These are phyloP conservation scores for Neomorphus geoffroyi DNA, from an alignment of 2,797 vertebrate species.

Conservation along the genomic window DNA sequence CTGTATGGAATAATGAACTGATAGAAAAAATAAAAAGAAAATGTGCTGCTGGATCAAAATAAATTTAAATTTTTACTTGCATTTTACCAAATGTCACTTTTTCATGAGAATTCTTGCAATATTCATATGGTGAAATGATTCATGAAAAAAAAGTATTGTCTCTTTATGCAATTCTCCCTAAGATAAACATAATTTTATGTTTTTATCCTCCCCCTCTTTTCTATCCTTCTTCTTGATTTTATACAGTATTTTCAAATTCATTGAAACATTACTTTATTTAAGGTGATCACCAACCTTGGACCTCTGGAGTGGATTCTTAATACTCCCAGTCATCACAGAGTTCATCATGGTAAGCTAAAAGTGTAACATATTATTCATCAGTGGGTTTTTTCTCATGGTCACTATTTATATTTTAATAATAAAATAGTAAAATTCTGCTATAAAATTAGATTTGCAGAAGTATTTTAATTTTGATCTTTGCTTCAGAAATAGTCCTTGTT, in stretches of 20 bases:
- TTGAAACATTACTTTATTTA: conserved; percentile 1
- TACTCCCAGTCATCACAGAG: conserved; percentile 93
- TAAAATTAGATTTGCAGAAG: not conserved
- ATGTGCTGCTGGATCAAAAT: not conserved
- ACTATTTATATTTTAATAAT: not conserved
- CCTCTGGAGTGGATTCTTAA: conserved; percentile 92
- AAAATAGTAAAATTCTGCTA: not conserved
- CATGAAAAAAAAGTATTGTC: not conserved
- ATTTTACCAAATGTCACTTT: not conserved
- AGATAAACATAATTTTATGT: not conserved
- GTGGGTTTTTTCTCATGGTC: not conserved
- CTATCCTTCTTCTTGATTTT: not conserved
- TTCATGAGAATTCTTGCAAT: not conserved
- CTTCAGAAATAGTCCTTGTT: not conserved
- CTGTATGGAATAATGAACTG: not conserved
- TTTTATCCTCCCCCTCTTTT: not conserved
- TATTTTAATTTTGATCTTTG: not conserved
- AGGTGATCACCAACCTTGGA: conserved; percentile 88
- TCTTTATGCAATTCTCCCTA: not conserved
- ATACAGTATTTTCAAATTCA: not conserved
- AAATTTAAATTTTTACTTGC: not conserved
- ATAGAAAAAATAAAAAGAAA: not conserved
- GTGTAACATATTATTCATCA: not conserved
- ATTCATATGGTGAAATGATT: not conserved
- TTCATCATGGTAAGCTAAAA: conserved; percentile 87